These are phyloP conservation scores for Elaeidobius kamerunicus DNA, from an alignment of 2,888 invertebrate species.

Conservation along the genomic window DNA sequence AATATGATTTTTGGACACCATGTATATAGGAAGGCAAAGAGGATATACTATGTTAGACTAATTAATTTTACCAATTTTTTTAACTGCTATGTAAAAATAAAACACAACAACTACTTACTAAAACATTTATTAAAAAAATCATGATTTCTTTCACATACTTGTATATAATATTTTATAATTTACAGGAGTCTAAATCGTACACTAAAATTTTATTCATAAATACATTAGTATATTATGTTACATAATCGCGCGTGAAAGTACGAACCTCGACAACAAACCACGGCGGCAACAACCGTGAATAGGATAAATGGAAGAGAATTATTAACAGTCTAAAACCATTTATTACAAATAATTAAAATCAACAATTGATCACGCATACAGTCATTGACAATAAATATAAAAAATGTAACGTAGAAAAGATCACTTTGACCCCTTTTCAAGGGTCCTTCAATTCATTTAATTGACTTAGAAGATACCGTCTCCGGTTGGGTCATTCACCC, in stretches of 20 bases:
- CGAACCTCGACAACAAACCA: conserved; percentile 33
- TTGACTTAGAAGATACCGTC: conserved; percentile 81
- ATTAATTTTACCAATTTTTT: too few relatives aligned
- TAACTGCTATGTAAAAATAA: too few relatives aligned
- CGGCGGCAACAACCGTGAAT: conserved; percentile 23
- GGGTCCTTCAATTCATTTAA: conserved; percentile 39
- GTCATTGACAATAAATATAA: conserved; percentile 45
- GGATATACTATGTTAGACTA: too few relatives aligned
- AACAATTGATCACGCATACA: conserved; percentile 47
- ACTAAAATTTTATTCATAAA: conserved; percentile 35
- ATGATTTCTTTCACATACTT: conserved; percentile 19
- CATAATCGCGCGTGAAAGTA: conserved; percentile 39
- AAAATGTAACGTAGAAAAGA: conserved; percentile 41
- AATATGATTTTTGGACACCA: too few relatives aligned
- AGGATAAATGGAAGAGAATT: conserved; percentile 32
- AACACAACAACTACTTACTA: too few relatives aligned
- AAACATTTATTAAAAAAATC: too few relatives aligned
- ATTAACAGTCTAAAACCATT: conserved; percentile 44
- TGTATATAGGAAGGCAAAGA: too few relatives aligned
- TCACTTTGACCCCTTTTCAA: conserved; percentile 34
- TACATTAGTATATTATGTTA: conserved; percentile 40
- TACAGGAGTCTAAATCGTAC: conserved; percentile 26
- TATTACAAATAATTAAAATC: conserved; percentile 43
- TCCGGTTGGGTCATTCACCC: conserved; percentile 89
- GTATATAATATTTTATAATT: conserved; percentile 14